Conservation (phyloP, 2,888 invertebrate genomes). For the Campoplex nolae region DNA sequence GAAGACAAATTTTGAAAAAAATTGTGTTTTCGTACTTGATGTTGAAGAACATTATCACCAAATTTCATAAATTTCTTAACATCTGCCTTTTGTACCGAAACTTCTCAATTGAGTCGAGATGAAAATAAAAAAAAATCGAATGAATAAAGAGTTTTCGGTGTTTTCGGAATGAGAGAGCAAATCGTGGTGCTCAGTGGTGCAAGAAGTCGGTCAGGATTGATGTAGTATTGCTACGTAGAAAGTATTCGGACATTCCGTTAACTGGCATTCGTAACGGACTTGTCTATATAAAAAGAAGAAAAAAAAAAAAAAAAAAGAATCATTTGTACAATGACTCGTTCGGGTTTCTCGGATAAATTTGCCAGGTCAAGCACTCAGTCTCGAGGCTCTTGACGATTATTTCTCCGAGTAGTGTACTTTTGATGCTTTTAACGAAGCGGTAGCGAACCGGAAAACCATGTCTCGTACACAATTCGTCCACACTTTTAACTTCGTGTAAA, state of each 20-base stretch:
- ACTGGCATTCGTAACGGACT: constrained; percentile 66
- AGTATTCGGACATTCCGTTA: constrained; percentile 70
- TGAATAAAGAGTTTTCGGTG: background rate
- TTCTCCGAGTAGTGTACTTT: constrained; percentile 20
- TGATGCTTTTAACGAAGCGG: constrained; percentile 42
- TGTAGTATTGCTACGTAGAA: constrained; percentile 53
- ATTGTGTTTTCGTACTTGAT: too few relatives aligned
- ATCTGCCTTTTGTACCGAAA: too few relatives aligned
- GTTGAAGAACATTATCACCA: too few relatives aligned
- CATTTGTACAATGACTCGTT: constrained; percentile 65
- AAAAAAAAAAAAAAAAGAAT: constrained; percentile 21
- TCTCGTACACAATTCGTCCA: constrained; percentile 54
- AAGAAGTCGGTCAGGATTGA: constrained; percentile 51
- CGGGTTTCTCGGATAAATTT: constrained; percentile 58
- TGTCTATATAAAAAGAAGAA: constrained; percentile 40
- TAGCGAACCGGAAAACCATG: constrained; percentile 65
- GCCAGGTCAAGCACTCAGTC: constrained; percentile 25
- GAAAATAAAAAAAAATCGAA: background rate
- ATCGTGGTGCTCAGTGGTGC: constrained; percentile 46
- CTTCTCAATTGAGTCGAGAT: background rate
- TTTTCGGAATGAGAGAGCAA: constrained; percentile 37
- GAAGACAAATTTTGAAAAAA: too few relatives aligned
- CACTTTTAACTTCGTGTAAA: constrained; percentile 9
- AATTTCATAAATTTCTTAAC: too few relatives aligned
- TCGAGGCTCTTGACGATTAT: constrained; percentile 39